phyloP scores from a whole-genome alignment of 2,888 invertebrate genomes.

The Pachycephus smyrnensis region DNA sequence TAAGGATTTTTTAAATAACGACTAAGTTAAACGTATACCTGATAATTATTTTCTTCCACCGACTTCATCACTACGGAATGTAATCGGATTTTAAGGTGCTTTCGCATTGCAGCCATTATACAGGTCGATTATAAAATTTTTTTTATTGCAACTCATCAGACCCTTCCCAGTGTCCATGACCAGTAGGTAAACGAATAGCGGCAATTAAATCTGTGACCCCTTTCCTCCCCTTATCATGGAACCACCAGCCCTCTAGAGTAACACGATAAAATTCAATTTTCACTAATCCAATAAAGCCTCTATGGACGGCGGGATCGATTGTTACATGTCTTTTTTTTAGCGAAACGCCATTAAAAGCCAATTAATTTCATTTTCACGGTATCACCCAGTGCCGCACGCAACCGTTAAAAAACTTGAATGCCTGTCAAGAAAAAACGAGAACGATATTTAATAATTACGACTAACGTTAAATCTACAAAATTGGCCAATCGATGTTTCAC shows the following conservation, averaged over 20 bases:
- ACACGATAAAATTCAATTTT: conserved; percentile 35
- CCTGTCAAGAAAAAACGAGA: background rate
- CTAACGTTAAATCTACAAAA: background rate
- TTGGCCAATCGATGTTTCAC: too few species aligned
- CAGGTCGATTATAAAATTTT: background rate
- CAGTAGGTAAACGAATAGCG: background rate
- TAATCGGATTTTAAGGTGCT: background rate
- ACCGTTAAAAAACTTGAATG: background rate
- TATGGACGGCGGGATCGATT: background rate
- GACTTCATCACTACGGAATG: background rate
- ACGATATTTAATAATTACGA: background rate
- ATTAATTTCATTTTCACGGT: background rate
- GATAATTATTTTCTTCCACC: background rate
- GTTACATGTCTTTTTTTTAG: background rate
- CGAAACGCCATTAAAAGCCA: background rate
- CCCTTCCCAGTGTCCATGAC: too few species aligned
- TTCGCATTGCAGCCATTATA: background rate
- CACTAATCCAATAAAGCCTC: conserved; percentile 30
- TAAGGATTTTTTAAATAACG: background rate
- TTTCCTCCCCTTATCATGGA: background rate
- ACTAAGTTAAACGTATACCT: background rate
- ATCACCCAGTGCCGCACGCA: background rate
- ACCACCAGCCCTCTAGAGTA: conserved; percentile 3
- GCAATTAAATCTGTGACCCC: background rate
- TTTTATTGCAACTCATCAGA: background rate